Evolutionary conservation across 2,888 invertebrate genomes (phyloP).

Genomic region (Nymphalis polychloros): DNA sequence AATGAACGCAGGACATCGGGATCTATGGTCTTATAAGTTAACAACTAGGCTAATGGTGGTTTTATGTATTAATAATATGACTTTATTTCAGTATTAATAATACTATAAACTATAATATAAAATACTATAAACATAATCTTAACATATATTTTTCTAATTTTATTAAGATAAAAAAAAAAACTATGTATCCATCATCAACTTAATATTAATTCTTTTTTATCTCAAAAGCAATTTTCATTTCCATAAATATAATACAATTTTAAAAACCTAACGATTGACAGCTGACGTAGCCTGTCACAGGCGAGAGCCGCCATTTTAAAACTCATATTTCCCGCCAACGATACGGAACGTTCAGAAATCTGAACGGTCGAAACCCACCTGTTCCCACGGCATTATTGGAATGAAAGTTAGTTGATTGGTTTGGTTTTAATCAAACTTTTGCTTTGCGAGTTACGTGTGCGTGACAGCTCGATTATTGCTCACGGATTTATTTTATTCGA

Average conservation of each 20-base stretch:
- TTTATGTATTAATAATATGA: too few relatives aligned
- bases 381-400: slow-evolving; percentile 28
- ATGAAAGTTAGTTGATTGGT: slow-evolving; percentile 46
- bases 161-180: not conserved
- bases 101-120: too few relatives aligned
- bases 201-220: not conserved
- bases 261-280: slow-evolving; percentile 5
- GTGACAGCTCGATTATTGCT: slow-evolving; percentile 45
- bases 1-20: too few relatives aligned
- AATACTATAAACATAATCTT: too few relatives aligned
- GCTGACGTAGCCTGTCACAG: not conserved
- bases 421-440: slow-evolving; percentile 49
- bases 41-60: too few relatives aligned
- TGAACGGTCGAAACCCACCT: slow-evolving; percentile 11
- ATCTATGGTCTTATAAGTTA: too few relatives aligned
- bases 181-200: not conserved
- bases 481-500: slow-evolving; percentile 34
- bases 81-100: too few relatives aligned
- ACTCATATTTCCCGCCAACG: slow-evolving; percentile 6
- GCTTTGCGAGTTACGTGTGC: slow-evolving; percentile 38
- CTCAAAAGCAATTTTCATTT: not conserved
- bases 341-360: slow-evolving; percentile 2
- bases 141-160: too few relatives aligned
- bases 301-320: slow-evolving; percentile 1
- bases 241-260: slow-evolving; percentile 1